Conservation (phyloP, 1,140 invertebrate species). For the Nasonia giraulti region DNA sequence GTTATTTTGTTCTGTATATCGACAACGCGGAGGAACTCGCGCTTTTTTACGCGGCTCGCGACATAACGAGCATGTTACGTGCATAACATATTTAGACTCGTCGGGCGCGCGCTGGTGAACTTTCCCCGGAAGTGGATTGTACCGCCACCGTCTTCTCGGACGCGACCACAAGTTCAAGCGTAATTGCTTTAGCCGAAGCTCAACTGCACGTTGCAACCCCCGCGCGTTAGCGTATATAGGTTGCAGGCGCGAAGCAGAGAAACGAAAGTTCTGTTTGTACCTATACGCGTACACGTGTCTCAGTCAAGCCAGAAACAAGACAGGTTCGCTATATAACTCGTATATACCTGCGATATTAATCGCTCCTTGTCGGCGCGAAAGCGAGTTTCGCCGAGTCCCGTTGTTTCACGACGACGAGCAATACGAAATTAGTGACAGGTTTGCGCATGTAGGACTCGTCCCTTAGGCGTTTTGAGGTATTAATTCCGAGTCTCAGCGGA, state of each 20-base stretch:
- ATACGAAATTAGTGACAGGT: too few relatives aligned
- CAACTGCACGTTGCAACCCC: background rate
- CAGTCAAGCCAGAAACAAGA: too few relatives aligned
- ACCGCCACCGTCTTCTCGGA: background rate
- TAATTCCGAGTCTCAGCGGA: background rate
- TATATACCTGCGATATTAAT: too few relatives aligned
- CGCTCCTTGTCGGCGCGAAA: background rate
- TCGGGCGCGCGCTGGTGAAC: background rate
- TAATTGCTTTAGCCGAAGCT: background rate
- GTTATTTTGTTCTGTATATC: too few relatives aligned
- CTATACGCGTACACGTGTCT: background rate
- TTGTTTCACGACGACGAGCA: too few relatives aligned
- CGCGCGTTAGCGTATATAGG: background rate
- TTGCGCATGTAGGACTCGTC: too few relatives aligned
- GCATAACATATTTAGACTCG: too few relatives aligned
- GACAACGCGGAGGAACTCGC: too few relatives aligned
- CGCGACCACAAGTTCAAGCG: background rate
- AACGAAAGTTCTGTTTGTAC: background rate
- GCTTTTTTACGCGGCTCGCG: too few relatives aligned
- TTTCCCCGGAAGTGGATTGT: background rate
- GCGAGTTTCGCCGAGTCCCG: too few relatives aligned
- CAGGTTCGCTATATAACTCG: too few relatives aligned
- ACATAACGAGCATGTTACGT: too few relatives aligned
- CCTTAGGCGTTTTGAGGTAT: background rate
- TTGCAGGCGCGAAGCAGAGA: background rate